These are phyloP conservation scores for Dicranocentrus wangi DNA, from an alignment of 2,888 invertebrate genomes.

Conservation along the genomic window DNA sequence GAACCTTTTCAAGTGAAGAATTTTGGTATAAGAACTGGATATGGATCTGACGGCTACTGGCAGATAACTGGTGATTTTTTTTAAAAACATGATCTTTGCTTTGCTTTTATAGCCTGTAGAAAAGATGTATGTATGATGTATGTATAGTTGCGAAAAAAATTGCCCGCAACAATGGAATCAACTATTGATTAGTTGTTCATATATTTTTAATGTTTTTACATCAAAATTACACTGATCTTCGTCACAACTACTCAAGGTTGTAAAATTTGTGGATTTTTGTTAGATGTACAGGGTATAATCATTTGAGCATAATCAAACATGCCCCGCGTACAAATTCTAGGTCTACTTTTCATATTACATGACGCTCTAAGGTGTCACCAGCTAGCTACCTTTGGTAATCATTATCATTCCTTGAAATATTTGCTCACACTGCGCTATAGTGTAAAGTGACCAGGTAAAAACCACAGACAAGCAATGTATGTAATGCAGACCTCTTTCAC, in stretches of 20 bases:
- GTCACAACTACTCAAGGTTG: too few species aligned
- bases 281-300: too few species aligned
- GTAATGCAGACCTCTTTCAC: too few species aligned
- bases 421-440: too few species aligned
- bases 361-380: background rate
- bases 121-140: too few species aligned
- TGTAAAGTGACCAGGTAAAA: slow-evolving; percentile 1
- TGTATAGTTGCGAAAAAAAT: too few species aligned
- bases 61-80: slow-evolving; percentile 82
- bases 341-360: background rate
- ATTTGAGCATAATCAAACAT: background rate
- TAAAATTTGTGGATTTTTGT: too few species aligned
- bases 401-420: background rate
- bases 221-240: too few species aligned
- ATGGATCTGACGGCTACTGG: slow-evolving; percentile 89
- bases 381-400: background rate
- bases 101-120: too few species aligned
- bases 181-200: too few species aligned
- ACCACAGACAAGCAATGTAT: slow-evolving; percentile 5
- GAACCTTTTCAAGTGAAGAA: slow-evolving; percentile 82
- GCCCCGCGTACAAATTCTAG: background rate
- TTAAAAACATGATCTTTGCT: background rate
- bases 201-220: too few species aligned
- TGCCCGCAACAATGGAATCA: too few species aligned
- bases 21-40: slow-evolving; percentile 89